A percentile compares a stretch with the other conserved stretches of the same genome.
phyloP scores from a whole-genome alignment of 2,888 invertebrate species.

The Limnephilus rhombicus region DNA sequence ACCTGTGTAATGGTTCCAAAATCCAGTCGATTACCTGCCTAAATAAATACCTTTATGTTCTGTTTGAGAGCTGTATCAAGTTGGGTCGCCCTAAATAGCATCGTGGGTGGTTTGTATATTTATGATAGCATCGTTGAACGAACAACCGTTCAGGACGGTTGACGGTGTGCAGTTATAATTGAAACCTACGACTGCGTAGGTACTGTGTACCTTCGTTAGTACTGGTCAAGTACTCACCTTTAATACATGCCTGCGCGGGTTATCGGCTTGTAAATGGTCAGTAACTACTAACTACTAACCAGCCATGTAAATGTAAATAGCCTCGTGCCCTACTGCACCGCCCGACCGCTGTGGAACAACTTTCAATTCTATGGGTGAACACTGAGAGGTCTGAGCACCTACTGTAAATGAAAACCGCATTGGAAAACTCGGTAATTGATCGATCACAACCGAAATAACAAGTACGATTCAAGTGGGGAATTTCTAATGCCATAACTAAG shows the following conservation, averaged over 20 bases:
- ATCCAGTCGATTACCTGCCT: not conserved
- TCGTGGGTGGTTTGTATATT: too few relatives aligned
- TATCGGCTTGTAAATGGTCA: not conserved
- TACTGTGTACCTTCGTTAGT: not conserved
- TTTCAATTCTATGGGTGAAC: constrained; percentile 32
- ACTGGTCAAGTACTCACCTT: not conserved
- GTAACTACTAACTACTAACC: not conserved
- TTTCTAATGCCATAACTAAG: not conserved
- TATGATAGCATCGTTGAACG: not conserved
- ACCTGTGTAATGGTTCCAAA: not conserved
- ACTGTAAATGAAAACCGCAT: not conserved
- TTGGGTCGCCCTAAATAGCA: not conserved
- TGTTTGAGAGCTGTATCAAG: not conserved
- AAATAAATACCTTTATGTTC: not conserved
- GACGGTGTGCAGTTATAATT: not conserved
- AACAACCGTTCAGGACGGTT: not conserved
- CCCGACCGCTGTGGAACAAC: constrained; percentile 41
- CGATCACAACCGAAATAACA: not conserved
- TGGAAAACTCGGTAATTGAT: not conserved
- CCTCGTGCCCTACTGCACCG: constrained; percentile 38
- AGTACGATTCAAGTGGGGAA: not conserved
- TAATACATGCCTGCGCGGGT: not conserved
- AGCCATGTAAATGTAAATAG: not conserved
- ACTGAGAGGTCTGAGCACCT: not conserved
- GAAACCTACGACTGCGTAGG: not conserved